phyloP scores from a whole-genome alignment of 2,797 vertebrate species.

The Danio jaintianensis region DNA sequence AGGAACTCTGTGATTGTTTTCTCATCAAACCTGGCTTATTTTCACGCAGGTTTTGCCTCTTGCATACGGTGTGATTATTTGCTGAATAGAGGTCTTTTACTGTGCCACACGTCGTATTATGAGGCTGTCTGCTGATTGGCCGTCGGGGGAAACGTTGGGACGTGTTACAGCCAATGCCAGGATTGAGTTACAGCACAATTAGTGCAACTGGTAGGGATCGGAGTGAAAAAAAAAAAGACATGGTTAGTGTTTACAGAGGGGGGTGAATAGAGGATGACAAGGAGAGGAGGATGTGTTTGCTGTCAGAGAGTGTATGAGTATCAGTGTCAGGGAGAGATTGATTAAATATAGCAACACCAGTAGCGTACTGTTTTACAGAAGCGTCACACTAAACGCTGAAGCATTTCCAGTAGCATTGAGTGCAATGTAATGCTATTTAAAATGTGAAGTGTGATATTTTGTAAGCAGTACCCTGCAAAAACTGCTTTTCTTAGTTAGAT shows the following conservation, averaged over 20 bases:
- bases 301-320: slow-evolving; percentile 8
- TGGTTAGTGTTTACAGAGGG: slow-evolving; percentile 43
- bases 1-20: slow-evolving; percentile 79
- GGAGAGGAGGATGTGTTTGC: slow-evolving; percentile 25
- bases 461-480: too few relatives aligned
- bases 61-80: slow-evolving; percentile 65
- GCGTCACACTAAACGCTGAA: too few relatives aligned
- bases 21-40: slow-evolving; percentile 74
- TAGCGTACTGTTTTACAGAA: neutral
- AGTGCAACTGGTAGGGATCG: slow-evolving; percentile 8
- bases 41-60: slow-evolving; percentile 67
- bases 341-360: neutral
- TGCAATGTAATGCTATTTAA: too few relatives aligned
- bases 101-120: slow-evolving; percentile 67
- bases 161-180: slow-evolving; percentile 25
- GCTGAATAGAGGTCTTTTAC: slow-evolving; percentile 76
- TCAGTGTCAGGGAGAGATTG: neutral
- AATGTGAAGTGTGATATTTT: too few relatives aligned
- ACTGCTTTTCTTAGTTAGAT: too few relatives aligned
- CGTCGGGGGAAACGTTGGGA: slow-evolving; percentile 3
- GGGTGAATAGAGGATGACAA: slow-evolving; percentile 46
- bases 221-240: neutral
- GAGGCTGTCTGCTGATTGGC: slow-evolving; percentile 58
- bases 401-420: neutral
- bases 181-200: slow-evolving; percentile 50